These are phyloP conservation scores for Deilephila elpenor DNA, from an alignment of 2,888 invertebrate genomes.

Conservation along the genomic window DNA sequence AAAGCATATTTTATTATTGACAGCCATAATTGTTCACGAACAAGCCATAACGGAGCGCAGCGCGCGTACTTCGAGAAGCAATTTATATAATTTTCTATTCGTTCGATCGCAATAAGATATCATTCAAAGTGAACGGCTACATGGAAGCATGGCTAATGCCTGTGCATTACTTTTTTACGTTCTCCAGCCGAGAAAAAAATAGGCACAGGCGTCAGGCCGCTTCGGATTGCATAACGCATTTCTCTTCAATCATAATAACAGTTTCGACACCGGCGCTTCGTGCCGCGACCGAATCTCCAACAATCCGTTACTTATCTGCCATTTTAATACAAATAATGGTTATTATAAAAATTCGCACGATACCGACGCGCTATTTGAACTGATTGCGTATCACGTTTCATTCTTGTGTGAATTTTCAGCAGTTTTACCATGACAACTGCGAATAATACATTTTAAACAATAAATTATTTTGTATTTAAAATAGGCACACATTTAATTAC, in stretches of 20 bases:
- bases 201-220: constrained; percentile 34
- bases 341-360: constrained; percentile 28
- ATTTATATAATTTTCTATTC: constrained; percentile 76
- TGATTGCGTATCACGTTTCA: constrained; percentile 1
- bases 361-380: constrained; percentile 15
- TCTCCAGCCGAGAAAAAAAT: constrained; percentile 54
- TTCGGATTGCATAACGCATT: constrained; percentile 54
- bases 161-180: constrained; percentile 68
- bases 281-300: constrained; percentile 57
- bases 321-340: constrained; percentile 29
- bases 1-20: constrained; percentile 29
- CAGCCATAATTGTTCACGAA: constrained; percentile 63
- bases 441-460: background rate
- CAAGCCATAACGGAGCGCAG: constrained; percentile 46
- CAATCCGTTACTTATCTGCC: constrained; percentile 41
- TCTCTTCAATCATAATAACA: constrained; percentile 38
- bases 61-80: constrained; percentile 67
- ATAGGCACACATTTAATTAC: background rate
- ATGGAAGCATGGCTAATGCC: constrained; percentile 64
- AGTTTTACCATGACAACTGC: background rate
- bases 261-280: constrained; percentile 41
- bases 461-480: background rate
- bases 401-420: background rate
- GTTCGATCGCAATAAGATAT: constrained; percentile 64
- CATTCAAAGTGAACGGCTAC: constrained; percentile 65